These are phyloP conservation scores for Allacma fusca DNA, from an alignment of 2,888 invertebrate genomes.

Conservation along the genomic window DNA sequence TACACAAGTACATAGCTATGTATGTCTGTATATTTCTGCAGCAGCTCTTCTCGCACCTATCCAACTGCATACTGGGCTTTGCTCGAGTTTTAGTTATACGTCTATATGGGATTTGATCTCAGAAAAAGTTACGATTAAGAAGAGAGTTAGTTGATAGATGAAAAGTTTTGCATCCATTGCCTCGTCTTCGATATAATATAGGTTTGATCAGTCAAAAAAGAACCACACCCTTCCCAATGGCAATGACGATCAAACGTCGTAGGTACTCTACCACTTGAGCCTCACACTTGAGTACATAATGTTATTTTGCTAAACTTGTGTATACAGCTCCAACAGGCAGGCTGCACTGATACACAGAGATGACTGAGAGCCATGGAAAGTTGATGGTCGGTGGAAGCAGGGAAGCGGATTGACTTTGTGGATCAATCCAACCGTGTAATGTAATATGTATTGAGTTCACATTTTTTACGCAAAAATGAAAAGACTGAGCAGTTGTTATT, in stretches of 20 bases:
- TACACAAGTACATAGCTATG: not conserved
- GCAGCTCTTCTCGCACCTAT: no score
- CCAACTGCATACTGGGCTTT: not conserved
- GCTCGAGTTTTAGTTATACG: not conserved
- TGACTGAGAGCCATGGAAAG: constrained; percentile 8
- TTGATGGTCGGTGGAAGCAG: constrained; percentile 8
- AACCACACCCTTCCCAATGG: constrained; percentile 28
- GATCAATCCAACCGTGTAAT: constrained; percentile 11
- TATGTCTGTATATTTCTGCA: no score
- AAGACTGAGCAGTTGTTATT: not conserved
- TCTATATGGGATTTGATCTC: not conserved
- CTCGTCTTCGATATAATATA: constrained; percentile 10
- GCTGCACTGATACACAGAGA: not conserved
- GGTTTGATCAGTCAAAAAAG: constrained; percentile 15
- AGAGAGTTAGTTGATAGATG: constrained; percentile 13
- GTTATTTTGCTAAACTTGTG: not conserved
- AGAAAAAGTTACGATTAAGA: constrained; percentile 4
- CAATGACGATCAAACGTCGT: constrained; percentile 7
- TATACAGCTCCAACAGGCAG: not conserved
- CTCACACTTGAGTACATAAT: constrained; percentile 10
- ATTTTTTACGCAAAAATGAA: constrained; percentile 2
- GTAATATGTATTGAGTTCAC: constrained; percentile 10
- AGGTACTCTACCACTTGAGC: not conserved
- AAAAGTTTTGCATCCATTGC: constrained; percentile 9
- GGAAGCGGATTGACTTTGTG: constrained; percentile 7